Conservation (phyloP, 2,113 vertebrate species). For the Albula goreensis region DNA sequence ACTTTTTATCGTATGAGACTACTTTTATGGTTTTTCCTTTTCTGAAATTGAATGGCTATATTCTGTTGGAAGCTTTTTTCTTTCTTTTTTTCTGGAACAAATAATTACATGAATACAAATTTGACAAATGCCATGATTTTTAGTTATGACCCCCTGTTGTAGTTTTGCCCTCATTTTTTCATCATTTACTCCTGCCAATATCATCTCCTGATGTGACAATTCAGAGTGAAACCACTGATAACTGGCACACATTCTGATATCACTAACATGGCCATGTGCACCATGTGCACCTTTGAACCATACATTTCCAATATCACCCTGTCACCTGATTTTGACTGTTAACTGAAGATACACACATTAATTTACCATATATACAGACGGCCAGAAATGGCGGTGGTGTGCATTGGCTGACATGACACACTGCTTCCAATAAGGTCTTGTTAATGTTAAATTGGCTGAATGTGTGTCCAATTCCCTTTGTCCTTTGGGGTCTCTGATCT, state of each 20-base stretch:
- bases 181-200: not conserved
- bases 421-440: constrained; percentile 76
- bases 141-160: not conserved
- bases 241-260: not conserved
- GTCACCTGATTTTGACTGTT: constrained; percentile 2
- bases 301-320: not conserved
- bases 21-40: not conserved
- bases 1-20: not conserved
- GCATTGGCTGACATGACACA: constrained; percentile 55
- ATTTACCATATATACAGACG: constrained; percentile 23
- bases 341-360: constrained; percentile 13
- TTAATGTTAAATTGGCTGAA: constrained; percentile 77
- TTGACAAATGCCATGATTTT: not conserved
- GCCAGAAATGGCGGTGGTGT: not conserved
- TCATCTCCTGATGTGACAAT: not conserved
- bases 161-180: no score
- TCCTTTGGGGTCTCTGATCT: constrained; percentile 70
- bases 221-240: not conserved
- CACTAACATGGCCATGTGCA: not conserved
- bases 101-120: not conserved
- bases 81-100: not conserved
- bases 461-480: constrained; percentile 74
- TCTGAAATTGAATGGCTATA: not conserved
- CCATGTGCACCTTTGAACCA: not conserved
- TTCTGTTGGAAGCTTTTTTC: not conserved